phyloP scores from a whole-genome alignment of 2,797 vertebrate species.

The Siniperca undulata region DNA sequence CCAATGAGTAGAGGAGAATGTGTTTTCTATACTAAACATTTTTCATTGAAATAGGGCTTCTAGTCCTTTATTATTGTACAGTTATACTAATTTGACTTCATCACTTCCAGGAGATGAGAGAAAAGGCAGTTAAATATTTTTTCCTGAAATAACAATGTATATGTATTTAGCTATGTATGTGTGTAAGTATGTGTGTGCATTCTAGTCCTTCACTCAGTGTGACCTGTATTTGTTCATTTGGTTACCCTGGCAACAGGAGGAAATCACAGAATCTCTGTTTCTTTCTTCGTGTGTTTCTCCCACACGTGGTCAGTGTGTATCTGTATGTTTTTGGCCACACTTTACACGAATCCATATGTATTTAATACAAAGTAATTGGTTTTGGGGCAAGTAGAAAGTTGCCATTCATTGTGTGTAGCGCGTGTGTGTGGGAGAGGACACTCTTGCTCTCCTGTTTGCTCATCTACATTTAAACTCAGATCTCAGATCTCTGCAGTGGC shows the following conservation, averaged over 20 bases:
- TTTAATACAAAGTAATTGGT: not conserved
- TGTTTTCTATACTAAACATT: not conserved
- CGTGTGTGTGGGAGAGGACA: not conserved
- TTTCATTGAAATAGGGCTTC: not conserved
- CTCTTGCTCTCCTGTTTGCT: not conserved
- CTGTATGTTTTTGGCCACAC: not conserved
- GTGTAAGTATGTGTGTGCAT: conserved; percentile 15
- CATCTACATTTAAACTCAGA: not conserved
- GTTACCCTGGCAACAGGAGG: conserved; percentile 93
- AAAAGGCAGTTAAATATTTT: not conserved
- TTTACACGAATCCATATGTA: not conserved
- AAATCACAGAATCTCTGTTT: conserved; percentile 67
- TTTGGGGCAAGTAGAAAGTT: not conserved
- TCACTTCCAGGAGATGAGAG: not conserved
- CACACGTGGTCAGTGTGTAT: conserved; percentile 55
- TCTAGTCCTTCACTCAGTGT: conserved; percentile 84
- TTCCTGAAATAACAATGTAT: not conserved
- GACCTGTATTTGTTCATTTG: conserved; percentile 91
- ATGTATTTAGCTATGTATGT: not conserved
- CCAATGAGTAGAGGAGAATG: not conserved
- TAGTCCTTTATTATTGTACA: not conserved
- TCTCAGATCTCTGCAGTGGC: conserved; percentile 2
- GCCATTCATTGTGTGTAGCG: not conserved
- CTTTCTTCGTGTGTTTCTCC: conserved; percentile 46
- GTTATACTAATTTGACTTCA: not conserved